phyloP scores from a whole-genome alignment of 2,113 vertebrate species.

The Nettapus auritus region DNA sequence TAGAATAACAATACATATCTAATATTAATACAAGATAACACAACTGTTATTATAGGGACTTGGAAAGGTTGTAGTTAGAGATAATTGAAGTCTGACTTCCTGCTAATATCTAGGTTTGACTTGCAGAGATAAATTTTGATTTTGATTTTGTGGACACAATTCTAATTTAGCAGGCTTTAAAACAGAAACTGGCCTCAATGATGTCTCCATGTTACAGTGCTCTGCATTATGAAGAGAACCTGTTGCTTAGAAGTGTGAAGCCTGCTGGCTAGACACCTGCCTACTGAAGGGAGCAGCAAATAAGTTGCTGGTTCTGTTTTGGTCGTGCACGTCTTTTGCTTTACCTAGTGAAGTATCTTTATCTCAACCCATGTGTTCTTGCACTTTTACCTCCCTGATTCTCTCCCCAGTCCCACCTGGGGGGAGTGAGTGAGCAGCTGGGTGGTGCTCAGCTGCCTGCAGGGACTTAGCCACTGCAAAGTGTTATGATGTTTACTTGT shows the following conservation, averaged over 20 bases:
- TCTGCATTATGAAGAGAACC: not conserved
- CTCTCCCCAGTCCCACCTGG: too few relatives aligned
- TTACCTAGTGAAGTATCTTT: too few relatives aligned
- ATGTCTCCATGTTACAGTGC: not conserved
- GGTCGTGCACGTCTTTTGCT: too few relatives aligned
- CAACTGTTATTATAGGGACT: not conserved
- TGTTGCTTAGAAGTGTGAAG: too few relatives aligned
- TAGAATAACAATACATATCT: constrained; percentile 44
- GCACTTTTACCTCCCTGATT: too few relatives aligned
- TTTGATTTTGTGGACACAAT: not conserved
- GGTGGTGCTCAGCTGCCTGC: too few relatives aligned
- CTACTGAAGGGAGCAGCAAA: too few relatives aligned
- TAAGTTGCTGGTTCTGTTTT: too few relatives aligned
- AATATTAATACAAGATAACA: constrained; percentile 37
- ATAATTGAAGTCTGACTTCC: not conserved
- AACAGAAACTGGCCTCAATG: not conserved
- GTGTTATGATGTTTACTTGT: not conserved
- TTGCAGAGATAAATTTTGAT: not conserved
- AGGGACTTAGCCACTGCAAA: not conserved
- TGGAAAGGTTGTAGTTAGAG: not conserved
- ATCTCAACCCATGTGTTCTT: too few relatives aligned
- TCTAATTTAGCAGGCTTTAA: not conserved
- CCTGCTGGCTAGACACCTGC: too few relatives aligned
- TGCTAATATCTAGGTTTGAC: not conserved
- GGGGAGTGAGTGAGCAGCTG: too few relatives aligned